A percentile compares a stretch with the other conserved stretches of the same genome.
Conservation (phyloP, 1,140 invertebrate species). For the Lasaia peninsularis region DNA sequence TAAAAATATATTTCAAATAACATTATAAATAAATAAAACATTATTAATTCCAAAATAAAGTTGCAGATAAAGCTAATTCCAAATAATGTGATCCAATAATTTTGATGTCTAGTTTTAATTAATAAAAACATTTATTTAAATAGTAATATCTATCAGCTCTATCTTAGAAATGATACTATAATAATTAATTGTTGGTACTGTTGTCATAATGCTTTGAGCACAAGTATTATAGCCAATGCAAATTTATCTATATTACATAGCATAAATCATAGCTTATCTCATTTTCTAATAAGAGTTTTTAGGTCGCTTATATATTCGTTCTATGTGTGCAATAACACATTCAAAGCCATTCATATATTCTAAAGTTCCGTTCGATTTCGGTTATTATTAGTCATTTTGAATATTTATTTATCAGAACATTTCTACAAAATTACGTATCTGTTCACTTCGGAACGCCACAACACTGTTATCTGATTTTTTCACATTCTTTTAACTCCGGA, state of each 20-base stretch:
- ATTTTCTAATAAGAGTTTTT: constrained; percentile 5
- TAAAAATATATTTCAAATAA: too few species aligned
- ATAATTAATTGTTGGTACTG: not conserved
- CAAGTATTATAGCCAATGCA: not conserved
- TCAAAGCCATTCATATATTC: not conserved
- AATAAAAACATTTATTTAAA: not conserved
- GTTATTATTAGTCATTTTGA: not conserved
- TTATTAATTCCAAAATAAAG: too few species aligned
- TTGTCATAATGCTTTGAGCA: not conserved
- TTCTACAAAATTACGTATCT: not conserved
- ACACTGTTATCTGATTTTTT: not conserved
- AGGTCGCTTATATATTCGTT: not conserved
- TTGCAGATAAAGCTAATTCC: too few species aligned
- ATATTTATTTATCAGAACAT: constrained; percentile 5
- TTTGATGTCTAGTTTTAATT: too few species aligned
- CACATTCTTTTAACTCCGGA: not conserved
- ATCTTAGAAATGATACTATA: not conserved
- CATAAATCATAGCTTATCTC: constrained; percentile 6
- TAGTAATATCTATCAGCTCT: not conserved
- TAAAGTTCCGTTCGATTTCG: not conserved
- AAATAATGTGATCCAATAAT: too few species aligned
- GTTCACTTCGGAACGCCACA: not conserved
- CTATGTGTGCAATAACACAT: not conserved
- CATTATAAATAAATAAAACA: too few species aligned
- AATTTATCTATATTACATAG: not conserved